Base-by-base conservation (phyloP, 1,140 invertebrate species). In the Physella acuta region DNA sequence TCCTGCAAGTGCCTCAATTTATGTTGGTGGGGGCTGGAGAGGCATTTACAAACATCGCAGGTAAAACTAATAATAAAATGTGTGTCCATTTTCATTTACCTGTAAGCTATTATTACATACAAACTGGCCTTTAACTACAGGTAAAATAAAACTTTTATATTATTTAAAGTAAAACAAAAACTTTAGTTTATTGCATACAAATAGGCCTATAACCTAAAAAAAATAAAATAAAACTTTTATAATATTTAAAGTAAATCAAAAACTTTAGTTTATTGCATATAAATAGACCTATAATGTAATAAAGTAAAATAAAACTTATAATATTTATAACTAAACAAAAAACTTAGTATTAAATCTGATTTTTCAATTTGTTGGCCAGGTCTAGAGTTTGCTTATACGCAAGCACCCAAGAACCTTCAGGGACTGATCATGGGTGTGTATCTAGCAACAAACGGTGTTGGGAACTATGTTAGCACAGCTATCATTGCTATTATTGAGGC, bases 1-100 rank as follows among this genome's bases (percentile, higher is more conserved):
- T 86, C 56, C 78, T 82, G 76, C 86, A 87, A 73, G 78, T 86
- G 44, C 86, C 86, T 39, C 85, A 87, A 73, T 88, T 87, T 77
- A 81, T 83, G 26, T 75, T 88, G 24, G 81, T 88, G 55, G 87
- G 87, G 0, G 79, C 85, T 17, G 85, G 86, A 73, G 87, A 88
- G 77, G 84, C 87, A 0, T 87, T 88, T 74, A 82, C 86, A 4
- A 81, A 77, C 71, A 78, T 82, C 26, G 76, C 81, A 70, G 81
- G 81, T 81, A 72, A 58, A 55, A 37, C 14, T 60, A 33, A 14
- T 31, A 4, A 60, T 5, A 31, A 16, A 60, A 16, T 8, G 16
- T 56, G 16, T n/a, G n/a, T n/a, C n/a, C n/a, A n/a, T n/a, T n/a
- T n/a, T n/a, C n/a, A n/a, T n/a, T n/a, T n/a, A n/a, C n/a, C n/a